Evolutionary conservation across 92 coral and sea anemone species (phyloP).

Genomic region (Chrysogorgia sp.): DNA sequence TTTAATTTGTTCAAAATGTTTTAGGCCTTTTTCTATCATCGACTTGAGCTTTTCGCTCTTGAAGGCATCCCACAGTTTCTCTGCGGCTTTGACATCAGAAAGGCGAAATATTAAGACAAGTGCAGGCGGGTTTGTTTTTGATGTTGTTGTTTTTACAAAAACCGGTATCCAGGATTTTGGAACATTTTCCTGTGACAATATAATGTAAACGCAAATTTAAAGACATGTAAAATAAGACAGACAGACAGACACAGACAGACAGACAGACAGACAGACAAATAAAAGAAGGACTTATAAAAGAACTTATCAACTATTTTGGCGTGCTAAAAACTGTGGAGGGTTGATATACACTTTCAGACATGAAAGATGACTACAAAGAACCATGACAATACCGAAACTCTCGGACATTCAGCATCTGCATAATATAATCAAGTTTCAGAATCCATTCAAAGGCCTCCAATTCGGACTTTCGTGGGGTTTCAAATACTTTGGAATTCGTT

Average conservation of each 20-base stretch:
- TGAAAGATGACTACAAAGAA: no score
- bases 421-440: no score
- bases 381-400: no score
- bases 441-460: no score
- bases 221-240: background rate
- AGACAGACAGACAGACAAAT: no score
- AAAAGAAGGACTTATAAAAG: no score
- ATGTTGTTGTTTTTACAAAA: constrained; percentile 53
- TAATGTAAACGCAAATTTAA: background rate
- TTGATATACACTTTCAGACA: no score
- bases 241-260: background rate
- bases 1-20: background rate
- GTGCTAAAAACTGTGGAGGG: no score
- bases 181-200: background rate
- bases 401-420: no score
- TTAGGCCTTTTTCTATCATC: constrained; percentile 46
- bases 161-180: constrained; percentile 66
- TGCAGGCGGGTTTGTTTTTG: constrained; percentile 42
- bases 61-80: constrained; percentile 75
- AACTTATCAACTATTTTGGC: no score
- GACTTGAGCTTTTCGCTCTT: constrained; percentile 39
- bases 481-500: no score
- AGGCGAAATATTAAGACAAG: constrained; percentile 72
- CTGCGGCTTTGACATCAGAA: constrained; percentile 78
- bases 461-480: no score